phyloP scores from a whole-genome alignment of 2,113 vertebrate species.

The Origma solitaria region DNA sequence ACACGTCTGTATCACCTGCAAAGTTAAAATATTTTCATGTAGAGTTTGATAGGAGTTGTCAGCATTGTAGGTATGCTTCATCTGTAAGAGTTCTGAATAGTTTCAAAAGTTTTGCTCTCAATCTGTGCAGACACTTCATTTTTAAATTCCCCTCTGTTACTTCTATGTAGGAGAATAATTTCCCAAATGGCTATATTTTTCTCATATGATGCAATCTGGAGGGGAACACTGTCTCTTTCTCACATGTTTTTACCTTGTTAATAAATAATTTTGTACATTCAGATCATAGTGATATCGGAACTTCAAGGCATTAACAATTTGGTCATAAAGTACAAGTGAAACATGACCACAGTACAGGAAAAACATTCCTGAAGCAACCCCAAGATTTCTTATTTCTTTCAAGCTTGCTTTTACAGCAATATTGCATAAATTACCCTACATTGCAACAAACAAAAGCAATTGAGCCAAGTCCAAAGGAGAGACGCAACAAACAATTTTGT shows the following conservation, averaged over 20 bases:
- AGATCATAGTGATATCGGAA: not conserved
- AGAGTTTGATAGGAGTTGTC: not conserved
- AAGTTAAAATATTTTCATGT: not conserved
- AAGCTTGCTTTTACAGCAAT: not conserved
- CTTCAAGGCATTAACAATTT: not conserved
- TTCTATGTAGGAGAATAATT: not conserved
- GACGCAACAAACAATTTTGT: not conserved
- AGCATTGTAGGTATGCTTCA: not conserved
- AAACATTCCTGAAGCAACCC: not conserved
- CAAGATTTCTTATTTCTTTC: not conserved
- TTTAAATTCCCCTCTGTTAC: slow-evolving; percentile 7
- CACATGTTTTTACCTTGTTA: not conserved
- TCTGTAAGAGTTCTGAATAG: not conserved
- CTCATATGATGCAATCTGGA: not conserved
- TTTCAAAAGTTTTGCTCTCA: slow-evolving; percentile 17
- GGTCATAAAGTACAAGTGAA: not conserved
- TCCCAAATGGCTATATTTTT: not conserved
- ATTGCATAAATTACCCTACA: not conserved
- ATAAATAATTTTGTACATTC: not conserved
- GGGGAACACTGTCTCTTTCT: not conserved
- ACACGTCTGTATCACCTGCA: not conserved
- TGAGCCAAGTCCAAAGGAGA: not conserved
- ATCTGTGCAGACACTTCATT: not conserved
- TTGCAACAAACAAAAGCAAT: not conserved
- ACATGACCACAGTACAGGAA: not conserved